Conservation (phyloP, 2,888 invertebrate species). For the Crioceris asparagi region DNA sequence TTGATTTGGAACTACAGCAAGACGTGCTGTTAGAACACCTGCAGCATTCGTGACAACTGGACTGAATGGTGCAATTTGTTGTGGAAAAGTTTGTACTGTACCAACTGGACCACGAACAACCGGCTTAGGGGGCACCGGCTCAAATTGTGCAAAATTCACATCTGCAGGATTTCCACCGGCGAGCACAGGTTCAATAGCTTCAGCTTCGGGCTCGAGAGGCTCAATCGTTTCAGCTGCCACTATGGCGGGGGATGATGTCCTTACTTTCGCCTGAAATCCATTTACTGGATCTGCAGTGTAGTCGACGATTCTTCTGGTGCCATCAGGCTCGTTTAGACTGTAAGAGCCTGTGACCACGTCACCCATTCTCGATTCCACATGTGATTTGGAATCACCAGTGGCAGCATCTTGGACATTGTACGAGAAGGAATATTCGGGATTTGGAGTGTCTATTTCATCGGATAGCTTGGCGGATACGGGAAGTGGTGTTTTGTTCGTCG, state of each 20-base stretch:
- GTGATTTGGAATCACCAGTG: slow-evolving; percentile 48
- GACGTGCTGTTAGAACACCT: neutral
- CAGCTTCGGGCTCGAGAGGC: neutral
- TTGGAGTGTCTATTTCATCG: slow-evolving; percentile 42
- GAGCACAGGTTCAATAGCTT: neutral
- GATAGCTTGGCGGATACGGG: slow-evolving; percentile 37
- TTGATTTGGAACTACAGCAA: too few relatives aligned
- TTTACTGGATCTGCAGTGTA: slow-evolving; percentile 57
- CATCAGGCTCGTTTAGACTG: slow-evolving; percentile 53
- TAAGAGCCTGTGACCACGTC: slow-evolving; percentile 55
- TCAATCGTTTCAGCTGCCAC: slow-evolving; percentile 5
- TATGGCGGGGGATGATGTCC: slow-evolving; percentile 42
- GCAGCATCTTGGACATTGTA: slow-evolving; percentile 57
- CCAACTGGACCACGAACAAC: slow-evolving; percentile 35
- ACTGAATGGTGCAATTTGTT: neutral
- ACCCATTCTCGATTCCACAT: slow-evolving; percentile 45
- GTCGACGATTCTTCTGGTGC: slow-evolving; percentile 50
- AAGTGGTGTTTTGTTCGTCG: too few relatives aligned
- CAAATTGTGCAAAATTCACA: slow-evolving; percentile 1
- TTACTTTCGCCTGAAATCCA: slow-evolving; percentile 57
- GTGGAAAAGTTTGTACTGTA: neutral
- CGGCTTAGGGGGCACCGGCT: slow-evolving; percentile 30
- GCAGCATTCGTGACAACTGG: neutral
- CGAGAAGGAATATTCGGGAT: slow-evolving; percentile 56
- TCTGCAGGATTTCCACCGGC: slow-evolving; percentile 4